Conservation (phyloP, 2,888 invertebrate genomes). For the Conus canariensis region DNA sequence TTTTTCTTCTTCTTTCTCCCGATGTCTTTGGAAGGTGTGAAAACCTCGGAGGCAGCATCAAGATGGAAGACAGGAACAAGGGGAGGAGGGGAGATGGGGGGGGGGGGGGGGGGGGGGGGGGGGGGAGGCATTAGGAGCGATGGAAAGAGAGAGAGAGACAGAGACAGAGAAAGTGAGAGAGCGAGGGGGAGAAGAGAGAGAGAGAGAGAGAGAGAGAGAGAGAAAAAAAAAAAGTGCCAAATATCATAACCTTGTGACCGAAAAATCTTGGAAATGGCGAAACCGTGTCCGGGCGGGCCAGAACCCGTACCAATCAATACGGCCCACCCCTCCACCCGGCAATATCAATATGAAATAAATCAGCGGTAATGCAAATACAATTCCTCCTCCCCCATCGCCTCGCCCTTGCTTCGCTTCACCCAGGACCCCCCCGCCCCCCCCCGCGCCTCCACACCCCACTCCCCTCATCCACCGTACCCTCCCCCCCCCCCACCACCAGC, state of each 20-base stretch:
- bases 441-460: neutral
- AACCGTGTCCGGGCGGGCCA: conserved; percentile 40
- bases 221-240: conserved; percentile 11
- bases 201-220: neutral
- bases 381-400: conserved; percentile 32
- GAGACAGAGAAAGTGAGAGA: too few relatives aligned
- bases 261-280: conserved; percentile 45
- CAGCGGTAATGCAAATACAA: conserved; percentile 45
- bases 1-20: neutral
- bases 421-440: neutral
- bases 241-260: conserved; percentile 39
- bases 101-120: neutral
- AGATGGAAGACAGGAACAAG: neutral
- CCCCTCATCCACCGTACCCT: neutral
- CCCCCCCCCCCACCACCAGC: too few relatives aligned
- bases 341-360: conserved; percentile 47
- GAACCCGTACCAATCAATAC: conserved; percentile 37
- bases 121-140: neutral
- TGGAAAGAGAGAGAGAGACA: too few relatives aligned
- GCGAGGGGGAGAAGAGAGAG: neutral
- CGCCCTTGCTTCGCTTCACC: neutral
- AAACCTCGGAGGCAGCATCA: neutral
- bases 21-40: conserved; percentile 4
- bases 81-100: neutral
- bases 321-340: conserved; percentile 25